Evolutionary conservation across 2,888 invertebrate genomes (phyloP), one percentile per base, ranked within the genome.

Genomic region (Bombyx huttoni): DNA sequence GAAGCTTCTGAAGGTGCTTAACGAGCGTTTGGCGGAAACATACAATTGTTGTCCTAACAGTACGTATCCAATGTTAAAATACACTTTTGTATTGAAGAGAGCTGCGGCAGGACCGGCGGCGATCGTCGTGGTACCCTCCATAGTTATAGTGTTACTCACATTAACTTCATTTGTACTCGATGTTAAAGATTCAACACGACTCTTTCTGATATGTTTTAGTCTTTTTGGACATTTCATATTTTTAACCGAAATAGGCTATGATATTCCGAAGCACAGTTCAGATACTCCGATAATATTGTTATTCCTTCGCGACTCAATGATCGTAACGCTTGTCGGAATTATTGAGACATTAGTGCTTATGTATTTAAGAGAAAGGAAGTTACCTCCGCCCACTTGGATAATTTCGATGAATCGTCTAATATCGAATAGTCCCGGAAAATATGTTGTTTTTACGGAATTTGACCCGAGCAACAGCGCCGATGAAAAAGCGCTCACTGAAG

Each of bases 201-300:
- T 92, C 34, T 65, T 87, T 35, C 63, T 93, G 46, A 81, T 89
- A 48, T 86, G 89, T 58, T 83, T 91, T 48, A 91, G 91, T 65
- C 81, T 93, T n/a, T 82, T 91, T 48, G 89, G 89, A 12, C 92
- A 93, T 65, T 89, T 92, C 53, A 67, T 89, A 33, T 90, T 90
- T 64, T 70, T 92, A 1, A 89, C 90, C 49, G 90, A 91, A 68
- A 74, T 93, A 13, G 89, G 90, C 13, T 91, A 90, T 78, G 78
- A 87, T 53, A 73, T 93, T 45, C 92, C 93, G 3, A 82, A 89
- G 54, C 90, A 90, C 65, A 92, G 92, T 52, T 73, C 84, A 1
- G 88, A 87, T 13, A 82, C 90, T 34, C 93, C 93, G 1, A 85
- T 90, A 52, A 81, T 92, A 54, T 59, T 88, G 53, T 59, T 84